These are phyloP conservation scores for Macroglossus sobrinus DNA, from an alignment of 2,113 vertebrate species.

Conservation along the genomic window DNA sequence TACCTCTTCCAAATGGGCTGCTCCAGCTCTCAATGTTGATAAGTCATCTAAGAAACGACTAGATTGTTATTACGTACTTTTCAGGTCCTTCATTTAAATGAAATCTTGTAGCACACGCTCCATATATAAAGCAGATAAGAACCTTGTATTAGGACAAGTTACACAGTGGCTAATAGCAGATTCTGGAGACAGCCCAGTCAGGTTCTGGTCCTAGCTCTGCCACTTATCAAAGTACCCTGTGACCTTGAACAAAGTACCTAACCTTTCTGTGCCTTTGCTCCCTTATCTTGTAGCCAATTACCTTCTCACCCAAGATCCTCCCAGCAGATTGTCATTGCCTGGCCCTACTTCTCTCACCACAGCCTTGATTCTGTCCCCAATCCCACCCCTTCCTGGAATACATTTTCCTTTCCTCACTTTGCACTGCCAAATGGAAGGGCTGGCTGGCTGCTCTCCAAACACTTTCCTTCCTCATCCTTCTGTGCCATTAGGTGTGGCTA, in stretches of 20 bases:
- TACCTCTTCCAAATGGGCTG: background rate
- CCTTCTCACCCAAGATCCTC: too few relatives aligned
- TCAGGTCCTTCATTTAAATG: background rate
- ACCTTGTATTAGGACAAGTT: background rate
- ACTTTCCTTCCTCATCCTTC: background rate
- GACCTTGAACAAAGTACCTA: background rate
- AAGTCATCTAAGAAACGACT: background rate
- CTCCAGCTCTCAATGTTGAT: background rate
- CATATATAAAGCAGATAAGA: background rate
- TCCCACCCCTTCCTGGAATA: background rate
- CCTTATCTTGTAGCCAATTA: background rate
- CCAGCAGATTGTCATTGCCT: background rate
- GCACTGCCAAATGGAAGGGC: background rate
- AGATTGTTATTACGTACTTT: background rate
- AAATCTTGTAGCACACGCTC: background rate
- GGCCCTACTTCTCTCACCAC: background rate
- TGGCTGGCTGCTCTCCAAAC: background rate
- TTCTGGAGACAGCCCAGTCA: background rate
- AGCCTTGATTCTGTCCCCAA: background rate
- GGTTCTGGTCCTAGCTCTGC: background rate
- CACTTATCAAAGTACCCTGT: background rate
- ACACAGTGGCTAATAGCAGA: accelerated
- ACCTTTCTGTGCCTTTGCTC: background rate
- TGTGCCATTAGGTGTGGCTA: background rate
- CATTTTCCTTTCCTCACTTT: background rate